Percentiles rank a stretch among this genome's conserved stretches.
Evolutionary conservation across 2,797 vertebrate species (phyloP).

Genomic region (Chelidonichthys spinosus): DNA sequence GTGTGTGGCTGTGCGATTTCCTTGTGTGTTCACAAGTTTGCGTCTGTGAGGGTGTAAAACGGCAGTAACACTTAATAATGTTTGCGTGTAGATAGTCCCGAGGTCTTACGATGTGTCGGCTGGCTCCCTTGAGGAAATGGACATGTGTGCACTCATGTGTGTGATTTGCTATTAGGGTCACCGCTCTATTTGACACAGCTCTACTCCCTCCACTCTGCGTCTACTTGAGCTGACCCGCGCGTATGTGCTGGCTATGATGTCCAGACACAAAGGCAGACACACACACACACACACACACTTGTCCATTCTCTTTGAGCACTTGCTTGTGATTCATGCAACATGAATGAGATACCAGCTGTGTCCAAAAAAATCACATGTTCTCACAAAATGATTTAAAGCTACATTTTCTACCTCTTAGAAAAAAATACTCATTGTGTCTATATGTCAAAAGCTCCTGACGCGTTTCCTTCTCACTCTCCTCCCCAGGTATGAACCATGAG

Average conservation of each 20-base stretch:
- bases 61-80: slow-evolving; percentile 40
- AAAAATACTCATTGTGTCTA: background rate
- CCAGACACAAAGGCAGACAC: slow-evolving; percentile 54
- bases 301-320: slow-evolving; percentile 16
- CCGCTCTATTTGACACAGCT: slow-evolving; percentile 71
- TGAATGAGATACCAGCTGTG: slow-evolving; percentile 34
- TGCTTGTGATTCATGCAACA: slow-evolving; percentile 27
- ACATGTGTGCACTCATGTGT: slow-evolving; percentile 76
- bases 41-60: slow-evolving; percentile 41
- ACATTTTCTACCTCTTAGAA: background rate
- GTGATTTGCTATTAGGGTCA: slow-evolving; percentile 83
- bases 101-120: slow-evolving; percentile 70
- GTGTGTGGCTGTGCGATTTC: slow-evolving; percentile 12
- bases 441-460: slow-evolving; percentile 11
- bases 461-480: slow-evolving; percentile 33
- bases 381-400: background rate
- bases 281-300: slow-evolving; percentile 17
- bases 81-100: slow-evolving; percentile 45
- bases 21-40: slow-evolving; percentile 16
- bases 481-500: slow-evolving; percentile 99
- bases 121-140: slow-evolving; percentile 76
- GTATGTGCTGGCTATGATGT: slow-evolving; percentile 49
- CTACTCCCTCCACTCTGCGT: slow-evolving; percentile 55
- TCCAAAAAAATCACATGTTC: background rate
- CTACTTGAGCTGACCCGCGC: slow-evolving; percentile 60